phyloP scores from a whole-genome alignment of 2,797 vertebrate genomes.

The Urocyon cinereoargenteus region DNA sequence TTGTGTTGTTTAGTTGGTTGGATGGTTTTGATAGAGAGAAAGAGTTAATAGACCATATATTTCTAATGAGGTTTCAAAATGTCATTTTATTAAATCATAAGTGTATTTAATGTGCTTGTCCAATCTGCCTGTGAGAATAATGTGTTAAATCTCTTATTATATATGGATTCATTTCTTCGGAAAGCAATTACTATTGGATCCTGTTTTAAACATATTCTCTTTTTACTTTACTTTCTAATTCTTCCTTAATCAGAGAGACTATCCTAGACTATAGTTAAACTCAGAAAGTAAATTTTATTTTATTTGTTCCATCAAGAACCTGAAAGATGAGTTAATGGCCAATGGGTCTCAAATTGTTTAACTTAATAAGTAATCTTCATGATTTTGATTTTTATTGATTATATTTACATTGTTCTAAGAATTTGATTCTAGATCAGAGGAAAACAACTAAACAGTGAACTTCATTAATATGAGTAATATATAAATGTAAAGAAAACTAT shows the following conservation, averaged over 20 bases:
- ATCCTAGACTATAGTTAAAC: background rate
- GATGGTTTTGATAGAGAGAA: background rate
- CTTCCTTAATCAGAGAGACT: background rate
- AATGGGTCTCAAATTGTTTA: background rate
- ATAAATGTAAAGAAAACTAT: background rate
- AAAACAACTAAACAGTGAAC: background rate
- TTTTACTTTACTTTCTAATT: background rate
- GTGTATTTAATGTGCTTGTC: background rate
- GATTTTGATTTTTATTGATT: constrained; percentile 13
- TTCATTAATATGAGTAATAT: background rate
- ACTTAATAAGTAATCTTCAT: background rate
- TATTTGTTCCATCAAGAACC: background rate
- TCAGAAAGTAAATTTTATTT: background rate
- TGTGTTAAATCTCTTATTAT: background rate
- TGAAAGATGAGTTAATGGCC: background rate
- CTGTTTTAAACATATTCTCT: background rate
- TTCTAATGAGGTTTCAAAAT: background rate
- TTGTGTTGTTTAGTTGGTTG: background rate
- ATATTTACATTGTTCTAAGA: background rate
- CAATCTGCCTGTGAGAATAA: background rate
- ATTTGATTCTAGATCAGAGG: background rate
- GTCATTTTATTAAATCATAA: background rate
- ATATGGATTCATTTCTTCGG: constrained; percentile 1
- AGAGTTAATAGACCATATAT: background rate
- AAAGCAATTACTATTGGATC: background rate